Base-by-base conservation (phyloP, 2,888 invertebrate genomes). In the Hoplodrina blanda region DNA sequence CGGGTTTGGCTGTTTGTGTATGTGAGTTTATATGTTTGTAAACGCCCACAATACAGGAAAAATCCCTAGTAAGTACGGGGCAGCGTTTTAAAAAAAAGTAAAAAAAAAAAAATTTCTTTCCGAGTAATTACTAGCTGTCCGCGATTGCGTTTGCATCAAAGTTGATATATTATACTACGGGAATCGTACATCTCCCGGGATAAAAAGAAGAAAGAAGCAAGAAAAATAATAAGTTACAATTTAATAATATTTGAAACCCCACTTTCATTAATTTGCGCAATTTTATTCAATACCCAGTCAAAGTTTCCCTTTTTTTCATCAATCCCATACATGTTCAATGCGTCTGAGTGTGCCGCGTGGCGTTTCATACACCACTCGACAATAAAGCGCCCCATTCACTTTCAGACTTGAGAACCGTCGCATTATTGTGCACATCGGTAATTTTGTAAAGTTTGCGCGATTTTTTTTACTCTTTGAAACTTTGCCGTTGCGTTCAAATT, bases 331-430 rank as follows among this genome's bases (percentile, higher is more conserved):
- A 62, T 11, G 33, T 54, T 56, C 67, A 60, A 80, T 66, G 50
- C 33, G 53, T 61, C 33, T 80, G 54, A 78, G 78, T 46, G 65
- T 41, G 82, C 80, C 87, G 85, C 87, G 87, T 85, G 89, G 82
- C 82, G 76, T 80, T 66, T 81, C 80, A 87, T 88, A 83, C 87
- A 82, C 83, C 83, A 83, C 85, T 87, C 80, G 72, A 83, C 75
- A 56, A 63, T 71, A 64, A 71, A 72, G 41, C 61, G 30, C 46
- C 57, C 66, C 66, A 78, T 81, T 81, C 78, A 71, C 78, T 67
- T 1, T 52, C 41, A 4, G 54, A 78, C 57, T 77, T 63, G n/a
- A 78, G 73, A 10, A 57, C 72, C 46, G 56, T 53, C 25, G 54
- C 49, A 33, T 62, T 76, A 44, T 77, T 55, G 41, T 59, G 61